These are phyloP conservation scores for Saccostrea cuccullata DNA, from an alignment of 1,140 invertebrate species.

Conservation along the genomic window DNA sequence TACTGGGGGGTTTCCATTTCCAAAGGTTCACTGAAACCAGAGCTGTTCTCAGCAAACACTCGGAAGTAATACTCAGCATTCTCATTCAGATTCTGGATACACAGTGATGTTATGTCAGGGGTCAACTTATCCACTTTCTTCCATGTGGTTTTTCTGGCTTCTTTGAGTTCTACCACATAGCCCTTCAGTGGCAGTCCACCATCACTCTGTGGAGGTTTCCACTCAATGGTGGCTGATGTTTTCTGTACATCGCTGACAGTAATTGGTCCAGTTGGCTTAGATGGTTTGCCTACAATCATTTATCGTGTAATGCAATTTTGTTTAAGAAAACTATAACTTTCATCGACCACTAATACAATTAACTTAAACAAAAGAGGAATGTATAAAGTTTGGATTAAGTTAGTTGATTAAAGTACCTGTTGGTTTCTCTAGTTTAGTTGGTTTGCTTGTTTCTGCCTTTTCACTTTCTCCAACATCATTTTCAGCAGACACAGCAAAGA, in stretches of 20 bases:
- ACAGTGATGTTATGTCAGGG: conserved; percentile 61
- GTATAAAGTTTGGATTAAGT: no score
- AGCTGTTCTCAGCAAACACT: conserved; percentile 79
- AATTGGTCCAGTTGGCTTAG: conserved; percentile 94
- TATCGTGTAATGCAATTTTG: not conserved
- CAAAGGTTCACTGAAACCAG: conserved; percentile 82
- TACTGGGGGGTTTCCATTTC: conserved; percentile 72
- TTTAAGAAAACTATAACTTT: no score
- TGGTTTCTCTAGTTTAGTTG: conserved; percentile 78
- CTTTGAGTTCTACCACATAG: conserved; percentile 88
- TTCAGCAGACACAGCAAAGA: conserved; percentile 92
- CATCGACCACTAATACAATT: no score
- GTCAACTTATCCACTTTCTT: conserved; percentile 66
- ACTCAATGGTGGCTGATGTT: conserved; percentile 88
- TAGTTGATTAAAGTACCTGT: conserved; percentile 53
- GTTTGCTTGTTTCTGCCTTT: conserved; percentile 91
- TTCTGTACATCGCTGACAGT: conserved; percentile 80
- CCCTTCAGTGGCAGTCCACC: conserved; percentile 78
- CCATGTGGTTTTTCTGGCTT: conserved; percentile 68
- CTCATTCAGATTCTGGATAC: conserved; percentile 85
- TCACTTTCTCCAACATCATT: conserved; percentile 89
- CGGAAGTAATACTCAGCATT: conserved; percentile 97
- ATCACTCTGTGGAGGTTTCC: conserved; percentile 84
- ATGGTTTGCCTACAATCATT: conserved; percentile 80
- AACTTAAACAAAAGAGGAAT: no score